Percentiles rank a stretch among this genome's conserved stretches.
Conservation (phyloP, 2,888 invertebrate genomes). For the Platycheirus albimanus region DNA sequence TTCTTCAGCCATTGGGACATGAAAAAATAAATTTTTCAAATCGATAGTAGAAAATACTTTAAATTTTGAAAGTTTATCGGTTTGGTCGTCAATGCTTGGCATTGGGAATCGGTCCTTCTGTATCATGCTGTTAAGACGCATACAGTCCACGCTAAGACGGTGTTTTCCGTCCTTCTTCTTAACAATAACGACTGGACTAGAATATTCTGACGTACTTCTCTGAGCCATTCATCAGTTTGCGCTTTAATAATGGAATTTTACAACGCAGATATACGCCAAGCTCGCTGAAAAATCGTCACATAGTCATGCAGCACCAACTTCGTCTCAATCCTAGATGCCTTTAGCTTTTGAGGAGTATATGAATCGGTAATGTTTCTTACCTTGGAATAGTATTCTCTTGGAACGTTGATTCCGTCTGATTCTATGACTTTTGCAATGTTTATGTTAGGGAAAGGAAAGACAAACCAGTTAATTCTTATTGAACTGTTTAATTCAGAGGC, state of each 20-base stretch:
- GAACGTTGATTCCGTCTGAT: too few species aligned
- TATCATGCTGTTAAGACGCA: neutral
- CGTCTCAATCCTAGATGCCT: too few species aligned
- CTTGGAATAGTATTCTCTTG: too few species aligned
- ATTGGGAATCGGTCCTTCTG: neutral
- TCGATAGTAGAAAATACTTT: neutral
- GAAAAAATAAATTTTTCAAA: neutral
- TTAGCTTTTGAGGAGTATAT: too few species aligned
- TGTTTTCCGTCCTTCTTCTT: too few species aligned
- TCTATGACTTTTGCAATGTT: too few species aligned
- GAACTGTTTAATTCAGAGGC: too few species aligned
- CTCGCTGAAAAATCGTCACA: neutral
- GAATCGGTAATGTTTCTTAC: too few species aligned
- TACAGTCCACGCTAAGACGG: neutral
- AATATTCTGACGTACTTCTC: neutral
- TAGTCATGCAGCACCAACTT: too few species aligned
- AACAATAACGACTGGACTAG: neutral
- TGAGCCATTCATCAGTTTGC: conserved; percentile 6
- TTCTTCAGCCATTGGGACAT: too few species aligned
- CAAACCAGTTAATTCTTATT: too few species aligned
- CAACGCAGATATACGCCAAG: neutral
- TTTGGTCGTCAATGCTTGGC: neutral
- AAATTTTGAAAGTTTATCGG: neutral
- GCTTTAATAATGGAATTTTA: neutral
- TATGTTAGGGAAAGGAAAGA: too few species aligned